These are phyloP conservation scores for Paragorgia papillata DNA, from an alignment of 92 coral and sea anemone genomes.

Conservation along the genomic window DNA sequence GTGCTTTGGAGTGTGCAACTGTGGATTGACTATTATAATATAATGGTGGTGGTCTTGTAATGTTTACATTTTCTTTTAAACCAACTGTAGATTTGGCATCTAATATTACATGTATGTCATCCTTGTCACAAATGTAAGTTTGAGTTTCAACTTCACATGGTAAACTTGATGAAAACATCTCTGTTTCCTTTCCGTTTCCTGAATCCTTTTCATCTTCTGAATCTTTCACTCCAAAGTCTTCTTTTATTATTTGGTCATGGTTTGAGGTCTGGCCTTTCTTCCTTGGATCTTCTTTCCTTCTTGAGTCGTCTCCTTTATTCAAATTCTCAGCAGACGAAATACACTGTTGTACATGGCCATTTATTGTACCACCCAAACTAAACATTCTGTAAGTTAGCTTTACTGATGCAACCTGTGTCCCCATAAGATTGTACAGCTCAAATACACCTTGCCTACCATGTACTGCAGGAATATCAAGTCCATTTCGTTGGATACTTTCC, in stretches of 20 bases:
- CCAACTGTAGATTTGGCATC: constrained; percentile 33
- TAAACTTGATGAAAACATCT: too few relatives aligned
- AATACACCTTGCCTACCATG: constrained; percentile 69
- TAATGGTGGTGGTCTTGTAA: constrained; percentile 94
- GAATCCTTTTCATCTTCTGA: background rate
- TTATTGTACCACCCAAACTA: constrained; percentile 88
- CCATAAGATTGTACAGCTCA: constrained; percentile 85
- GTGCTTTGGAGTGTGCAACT: background rate
- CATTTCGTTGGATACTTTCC: constrained; percentile 63
- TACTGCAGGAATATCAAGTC: constrained; percentile 79
- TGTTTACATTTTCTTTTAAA: constrained; percentile 60
- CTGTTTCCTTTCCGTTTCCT: background rate
- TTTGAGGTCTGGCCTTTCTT: background rate
- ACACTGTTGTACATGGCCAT: constrained; percentile 72
- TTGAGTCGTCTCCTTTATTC: constrained; percentile 28
- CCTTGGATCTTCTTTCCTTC: constrained; percentile 19
- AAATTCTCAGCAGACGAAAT: constrained; percentile 47
- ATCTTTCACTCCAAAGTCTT: background rate
- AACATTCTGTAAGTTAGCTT: constrained; percentile 72
- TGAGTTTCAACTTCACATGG: constrained; percentile 28
- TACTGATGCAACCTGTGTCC: constrained; percentile 68
- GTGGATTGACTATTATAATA: constrained; percentile 68
- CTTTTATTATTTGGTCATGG: background rate
- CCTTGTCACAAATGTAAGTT: background rate
- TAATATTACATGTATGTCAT: constrained; percentile 10